These are phyloP conservation scores for Pararge aegeria DNA, from an alignment of 1,140 invertebrate genomes.

Conservation along the genomic window DNA sequence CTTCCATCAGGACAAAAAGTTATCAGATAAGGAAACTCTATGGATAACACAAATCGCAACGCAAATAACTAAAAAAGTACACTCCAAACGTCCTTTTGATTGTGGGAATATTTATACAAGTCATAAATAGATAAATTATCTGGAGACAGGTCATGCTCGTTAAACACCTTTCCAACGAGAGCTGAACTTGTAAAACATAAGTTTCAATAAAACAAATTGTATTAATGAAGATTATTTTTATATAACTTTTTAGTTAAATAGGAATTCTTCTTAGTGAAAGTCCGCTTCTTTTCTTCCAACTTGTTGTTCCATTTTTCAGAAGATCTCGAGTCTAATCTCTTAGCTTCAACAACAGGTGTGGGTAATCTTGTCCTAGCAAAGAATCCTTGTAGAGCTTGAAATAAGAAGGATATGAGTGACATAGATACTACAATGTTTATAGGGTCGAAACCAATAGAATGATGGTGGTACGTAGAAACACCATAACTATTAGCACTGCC, in stretches of 20 bases:
- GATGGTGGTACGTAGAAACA: conserved; percentile 66
- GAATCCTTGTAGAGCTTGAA: conserved; percentile 71
- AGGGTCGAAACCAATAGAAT: conserved; percentile 75
- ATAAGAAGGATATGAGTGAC: conserved; percentile 70
- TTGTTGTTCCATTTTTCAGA: conserved; percentile 45
- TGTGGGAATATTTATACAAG: no score
- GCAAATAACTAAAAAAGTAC: no score
- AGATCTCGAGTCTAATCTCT: conserved; percentile 39
- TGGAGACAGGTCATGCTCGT: no score
- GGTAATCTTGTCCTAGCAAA: conserved; percentile 55
- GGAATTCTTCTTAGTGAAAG: conserved; percentile 3
- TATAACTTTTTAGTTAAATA: conserved; percentile 1
- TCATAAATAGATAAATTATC: no score
- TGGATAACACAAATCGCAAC: no score
- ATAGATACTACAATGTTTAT: conserved; percentile 76
- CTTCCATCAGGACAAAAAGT: no score
- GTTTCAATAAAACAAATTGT: not conserved
- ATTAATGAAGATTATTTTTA: not conserved
- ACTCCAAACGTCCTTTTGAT: no score
- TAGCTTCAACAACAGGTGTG: conserved; percentile 63
- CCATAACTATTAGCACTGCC: conserved; percentile 46
- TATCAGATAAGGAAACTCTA: no score
- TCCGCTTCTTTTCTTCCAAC: conserved; percentile 34
- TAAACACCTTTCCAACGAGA: no score
- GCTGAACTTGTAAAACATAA: no score